Percentiles rank a stretch among this genome's conserved stretches.
phyloP scores from a whole-genome alignment of 2,888 invertebrate species.

The Parascotia fuliginaria region DNA sequence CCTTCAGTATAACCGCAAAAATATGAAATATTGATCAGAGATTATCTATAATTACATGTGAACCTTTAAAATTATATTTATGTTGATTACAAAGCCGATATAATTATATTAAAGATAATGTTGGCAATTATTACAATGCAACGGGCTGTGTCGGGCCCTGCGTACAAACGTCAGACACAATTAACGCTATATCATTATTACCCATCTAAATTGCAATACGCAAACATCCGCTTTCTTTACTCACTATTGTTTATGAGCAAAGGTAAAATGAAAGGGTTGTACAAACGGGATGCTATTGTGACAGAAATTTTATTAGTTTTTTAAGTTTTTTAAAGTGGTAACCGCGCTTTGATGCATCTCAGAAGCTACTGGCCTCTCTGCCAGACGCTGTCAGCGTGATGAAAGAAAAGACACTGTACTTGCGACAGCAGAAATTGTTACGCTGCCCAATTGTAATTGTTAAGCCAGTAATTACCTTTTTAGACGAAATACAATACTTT shows the following conservation, averaged over 20 bases:
- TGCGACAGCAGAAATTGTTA: no score
- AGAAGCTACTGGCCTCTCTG: no score
- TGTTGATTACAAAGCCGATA: slow-evolving; percentile 35
- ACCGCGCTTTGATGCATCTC: no score
- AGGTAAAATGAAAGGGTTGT: slow-evolving; percentile 43
- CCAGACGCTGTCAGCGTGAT: no score
- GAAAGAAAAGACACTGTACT: no score
- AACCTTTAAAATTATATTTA: slow-evolving; percentile 41
- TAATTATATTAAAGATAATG: slow-evolving; percentile 44
- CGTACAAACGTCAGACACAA: slow-evolving; percentile 63
- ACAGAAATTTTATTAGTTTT: no score
- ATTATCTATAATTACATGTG: slow-evolving; percentile 38
- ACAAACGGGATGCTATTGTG: neutral
- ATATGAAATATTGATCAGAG: slow-evolving; percentile 22
- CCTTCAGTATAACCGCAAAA: neutral
- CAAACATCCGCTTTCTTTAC: slow-evolving; percentile 75
- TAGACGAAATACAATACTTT: no score
- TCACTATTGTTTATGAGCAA: slow-evolving; percentile 47
- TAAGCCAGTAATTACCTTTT: no score
- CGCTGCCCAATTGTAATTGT: no score
- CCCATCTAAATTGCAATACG: slow-evolving; percentile 79
- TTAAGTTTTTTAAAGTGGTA: no score
- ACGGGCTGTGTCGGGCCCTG: slow-evolving; percentile 41
- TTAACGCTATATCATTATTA: slow-evolving; percentile 72
- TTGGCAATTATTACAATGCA: slow-evolving; percentile 41